Conservation (phyloP, 1,140 invertebrate species). For the Diachasmimorpha longicaudata region DNA sequence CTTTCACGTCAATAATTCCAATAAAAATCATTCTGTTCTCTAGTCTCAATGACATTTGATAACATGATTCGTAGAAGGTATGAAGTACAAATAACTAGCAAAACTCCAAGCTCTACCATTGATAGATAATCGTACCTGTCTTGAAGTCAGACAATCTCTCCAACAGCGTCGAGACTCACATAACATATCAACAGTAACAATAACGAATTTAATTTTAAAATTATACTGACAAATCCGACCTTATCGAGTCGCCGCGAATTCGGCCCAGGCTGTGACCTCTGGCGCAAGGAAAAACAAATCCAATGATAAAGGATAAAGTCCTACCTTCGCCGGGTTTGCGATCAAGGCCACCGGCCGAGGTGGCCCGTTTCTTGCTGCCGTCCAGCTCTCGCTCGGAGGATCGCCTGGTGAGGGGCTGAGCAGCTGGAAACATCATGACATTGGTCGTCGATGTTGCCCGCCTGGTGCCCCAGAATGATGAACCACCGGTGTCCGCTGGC, state of each 20-base stretch:
- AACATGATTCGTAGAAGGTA: background rate
- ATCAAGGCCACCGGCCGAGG: slow-evolving; percentile 76
- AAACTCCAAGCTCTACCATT: slow-evolving; percentile 4
- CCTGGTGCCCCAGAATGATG: slow-evolving; percentile 79
- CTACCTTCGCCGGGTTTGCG: slow-evolving; percentile 72
- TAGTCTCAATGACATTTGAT: too few species aligned
- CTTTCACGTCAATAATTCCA: too few species aligned
- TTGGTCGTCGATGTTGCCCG: slow-evolving; percentile 87
- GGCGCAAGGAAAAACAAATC: slow-evolving; percentile 6
- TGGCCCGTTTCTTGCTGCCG: slow-evolving; percentile 81
- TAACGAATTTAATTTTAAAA: background rate
- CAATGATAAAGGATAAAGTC: slow-evolving; percentile 1
- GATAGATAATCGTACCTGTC: background rate
- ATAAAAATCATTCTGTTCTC: too few species aligned
- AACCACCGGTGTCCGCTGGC: slow-evolving; percentile 76
- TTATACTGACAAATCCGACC: background rate
- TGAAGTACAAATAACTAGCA: slow-evolving; percentile 8
- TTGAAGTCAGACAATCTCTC: background rate
- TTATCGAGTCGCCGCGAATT: slow-evolving; percentile 25
- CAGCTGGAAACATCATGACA: slow-evolving; percentile 74
- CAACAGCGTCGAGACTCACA: background rate
- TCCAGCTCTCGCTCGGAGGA: slow-evolving; percentile 82
- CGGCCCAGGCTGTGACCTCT: slow-evolving; percentile 26
- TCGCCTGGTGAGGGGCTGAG: slow-evolving; percentile 78
- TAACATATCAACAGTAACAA: background rate